Base-by-base conservation (phyloP, 1,140 invertebrate species). In the Marisa cornuarietis region DNA sequence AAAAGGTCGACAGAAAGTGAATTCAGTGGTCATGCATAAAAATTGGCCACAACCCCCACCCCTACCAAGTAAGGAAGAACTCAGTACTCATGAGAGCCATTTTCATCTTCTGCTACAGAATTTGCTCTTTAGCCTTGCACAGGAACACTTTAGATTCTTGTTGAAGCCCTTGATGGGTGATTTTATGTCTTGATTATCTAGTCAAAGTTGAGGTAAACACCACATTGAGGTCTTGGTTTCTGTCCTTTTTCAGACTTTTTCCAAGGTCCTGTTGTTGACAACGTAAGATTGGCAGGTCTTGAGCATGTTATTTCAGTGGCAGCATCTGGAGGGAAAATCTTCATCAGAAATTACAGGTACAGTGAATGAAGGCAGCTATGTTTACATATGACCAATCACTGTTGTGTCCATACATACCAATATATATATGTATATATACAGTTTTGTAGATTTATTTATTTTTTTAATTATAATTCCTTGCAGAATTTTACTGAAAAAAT, bases 261-360 rank as follows among this genome's bases (percentile, higher is more conserved):
- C 90, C 94, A 97, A 84, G 95, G 97, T 77, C 96, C 97, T 88
- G 93, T 94, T 84, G 93, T 96, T 0, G 93, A 95, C 76, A 87
- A 91, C 63, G 93, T 99, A 71, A 93, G 97, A 81, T 90, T 99
- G 0, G 95, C 97, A 88, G 98, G 98, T 11, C 92, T 99, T 65
- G 98, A 99, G 90, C 96, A 99, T 92, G 95, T 96, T 0, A 90
- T 99, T 10, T 95, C 94, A 88, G 97, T 99, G 84, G 96, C 96
- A 52, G 95, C 95, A 51, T 92, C 93, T 6, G 94, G 96, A 83
- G 95, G 95, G 74, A 95, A 90, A 81, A 95, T 99, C 81, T 93
- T 94, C 79, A 87, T 99, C 76, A 92, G 98, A 82, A 98, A 95
- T 87, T 99, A 99, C 90, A 94, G 92, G 94, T 95, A 90, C 78